Evolutionary conservation across 2,113 vertebrate species (phyloP).

Genomic region (Zapus hudsonius): DNA sequence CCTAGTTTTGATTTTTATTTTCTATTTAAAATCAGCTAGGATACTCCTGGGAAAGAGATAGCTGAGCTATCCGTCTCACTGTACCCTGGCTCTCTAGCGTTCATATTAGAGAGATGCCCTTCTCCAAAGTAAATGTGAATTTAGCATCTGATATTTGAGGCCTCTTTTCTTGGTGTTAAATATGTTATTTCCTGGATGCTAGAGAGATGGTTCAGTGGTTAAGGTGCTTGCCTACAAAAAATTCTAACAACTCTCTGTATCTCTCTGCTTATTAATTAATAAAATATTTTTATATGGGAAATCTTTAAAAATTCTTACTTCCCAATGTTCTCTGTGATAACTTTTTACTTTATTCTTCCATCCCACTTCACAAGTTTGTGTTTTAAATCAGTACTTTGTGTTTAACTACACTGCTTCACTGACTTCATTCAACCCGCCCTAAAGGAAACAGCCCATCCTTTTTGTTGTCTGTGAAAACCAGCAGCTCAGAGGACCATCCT

Average conservation of each 20-base stretch:
- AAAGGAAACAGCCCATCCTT: too few species aligned
- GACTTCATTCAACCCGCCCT: too few species aligned
- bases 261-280: too few species aligned
- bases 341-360: neutral
- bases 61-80: neutral
- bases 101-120: neutral
- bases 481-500: neutral
- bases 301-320: too few species aligned
- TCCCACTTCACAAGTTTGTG: neutral
- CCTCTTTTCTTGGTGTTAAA: too few species aligned
- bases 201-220: too few species aligned
- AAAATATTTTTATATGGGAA: too few species aligned
- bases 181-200: too few species aligned
- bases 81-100: fast-evolving
- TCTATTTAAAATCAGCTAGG: neutral
- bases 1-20: neutral
- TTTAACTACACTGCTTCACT: neutral
- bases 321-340: neutral
- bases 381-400: neutral
- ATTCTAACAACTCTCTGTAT: too few species aligned
- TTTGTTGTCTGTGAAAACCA: too few species aligned
- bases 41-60: neutral
- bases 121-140: neutral
- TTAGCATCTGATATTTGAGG: too few species aligned
- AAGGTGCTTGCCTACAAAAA: too few species aligned